Base-by-base conservation (phyloP, 2,888 invertebrate genomes). In the Argyra leucocephala region DNA sequence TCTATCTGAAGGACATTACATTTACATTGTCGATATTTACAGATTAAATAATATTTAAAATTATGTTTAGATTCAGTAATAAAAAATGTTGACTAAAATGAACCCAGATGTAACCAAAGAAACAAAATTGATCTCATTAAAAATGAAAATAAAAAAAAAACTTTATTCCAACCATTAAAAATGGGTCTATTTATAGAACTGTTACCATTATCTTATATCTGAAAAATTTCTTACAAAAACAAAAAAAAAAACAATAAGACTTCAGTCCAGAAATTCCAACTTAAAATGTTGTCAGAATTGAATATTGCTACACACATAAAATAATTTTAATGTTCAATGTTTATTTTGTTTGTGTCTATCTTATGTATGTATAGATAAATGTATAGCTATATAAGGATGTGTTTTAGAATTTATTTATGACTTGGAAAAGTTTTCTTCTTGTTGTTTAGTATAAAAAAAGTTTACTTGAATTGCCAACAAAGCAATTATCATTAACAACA, bases 401-500 rank as follows among this genome's bases (percentile, higher is more conserved):
- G n/a, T n/a, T n/a, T n/a, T n/a, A n/a, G n/a, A 48, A 48, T 48
- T 48, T 48, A 48, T 48, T 48, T 48, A 48, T 48, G 15, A 18
- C 18, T 48, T 48, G 15, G 18, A 18, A 48, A 48, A 48, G 12
- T 48, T 48, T 48, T 48, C 1, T 48, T 48, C 48, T 48, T 48
- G 10, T 15, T 7, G 31, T 48, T 18, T 12, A 48, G n/a, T 18
- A 18, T 18, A 48, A 5, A 18, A 48, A 48, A 48, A 48, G 48
- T 48, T 48, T 48, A 48, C 48, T 48, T 48, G 48, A 48, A 48
- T 48, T 48, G 48, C 48, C 18, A 48, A 48, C 48, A 48, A 48
- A 48, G 48, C 48, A 48, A 48, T 48, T 48, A 48, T 48, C 48
- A 48, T 48, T 48, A 48, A 48, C 48, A 48, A 48, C 48, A 48